Evolutionary conservation across 2,888 invertebrate species (phyloP), one percentile per base, ranked within the genome.

Genomic region (Miltochrista miniata): DNA sequence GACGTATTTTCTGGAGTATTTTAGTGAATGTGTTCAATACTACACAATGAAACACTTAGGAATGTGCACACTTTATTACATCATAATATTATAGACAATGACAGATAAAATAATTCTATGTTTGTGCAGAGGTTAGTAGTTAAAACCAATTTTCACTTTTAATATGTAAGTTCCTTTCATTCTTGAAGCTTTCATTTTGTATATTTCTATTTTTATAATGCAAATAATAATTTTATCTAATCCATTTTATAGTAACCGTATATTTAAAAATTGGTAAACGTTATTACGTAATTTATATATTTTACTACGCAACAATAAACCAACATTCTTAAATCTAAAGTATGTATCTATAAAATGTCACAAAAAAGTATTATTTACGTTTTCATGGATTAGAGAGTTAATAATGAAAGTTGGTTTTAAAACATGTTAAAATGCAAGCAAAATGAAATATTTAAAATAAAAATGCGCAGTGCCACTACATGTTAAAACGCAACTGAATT

Each of bases 51-150:
- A 45, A 36, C 36, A 51, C 34, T 30, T 15, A 34, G 2, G 12
- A 18, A 48, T 13, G 31, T 37, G 30, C 11, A 45, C 33, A 31
- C 30, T 36, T 48, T 48, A 45, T 45, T 37, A 45, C n/a, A 30
- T 37, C 12, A 44, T 12, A 24, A 43, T 35, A 24, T 29, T 14
- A 44, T 12, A 35, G 35, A 35, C 35, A 18, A 18, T n/a, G 13
- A 24, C 13, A 35, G 43, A 34, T 35, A 13, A 24, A 24, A n/a
- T 41, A 41, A 43, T 43, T 24, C 12, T 1, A 31, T 29, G 13
- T 29, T 13, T 35, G 35, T 35, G 44, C 36, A 1, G 11, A 11
- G 24, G 30, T 29, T 14, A n/a, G 31, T 37, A 30, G 5, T 35
- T 37, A 45, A 37, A 45, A 45, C 36, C 45, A 45, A 45, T 37